phyloP scores from a whole-genome alignment of 2,888 invertebrate species.

The Coenonympha glycerion region DNA sequence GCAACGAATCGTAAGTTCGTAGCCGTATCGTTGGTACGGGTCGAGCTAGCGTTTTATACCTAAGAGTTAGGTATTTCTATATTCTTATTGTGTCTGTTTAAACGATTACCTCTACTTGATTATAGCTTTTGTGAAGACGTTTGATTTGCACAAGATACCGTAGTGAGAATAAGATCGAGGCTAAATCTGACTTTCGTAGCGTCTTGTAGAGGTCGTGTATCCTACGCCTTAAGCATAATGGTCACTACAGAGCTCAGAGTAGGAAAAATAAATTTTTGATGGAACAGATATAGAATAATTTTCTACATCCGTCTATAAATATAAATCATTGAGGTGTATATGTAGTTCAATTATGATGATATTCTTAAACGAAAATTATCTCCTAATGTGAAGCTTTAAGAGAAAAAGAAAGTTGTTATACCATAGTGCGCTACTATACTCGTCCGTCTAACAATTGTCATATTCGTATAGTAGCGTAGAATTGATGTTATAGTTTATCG shows the following conservation, averaged over 20 bases:
- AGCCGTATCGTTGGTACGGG: slow-evolving; percentile 17
- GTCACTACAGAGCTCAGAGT: neutral
- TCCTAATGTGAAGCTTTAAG: slow-evolving; percentile 3
- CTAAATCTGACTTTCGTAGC: slow-evolving; percentile 42
- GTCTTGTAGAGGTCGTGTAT: slow-evolving; percentile 18
- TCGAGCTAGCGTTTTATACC: slow-evolving; percentile 32
- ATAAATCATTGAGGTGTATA: neutral
- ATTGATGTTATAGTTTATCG: neutral
- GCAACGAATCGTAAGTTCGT: slow-evolving; percentile 21
- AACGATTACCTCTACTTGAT: slow-evolving; percentile 68
- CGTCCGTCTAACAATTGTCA: slow-evolving; percentile 9
- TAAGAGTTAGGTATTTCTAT: slow-evolving; percentile 70
- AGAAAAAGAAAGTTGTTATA: slow-evolving; percentile 4
- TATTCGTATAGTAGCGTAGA: neutral
- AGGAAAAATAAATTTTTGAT: neutral
- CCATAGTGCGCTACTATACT: neutral
- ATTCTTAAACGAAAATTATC: neutral
- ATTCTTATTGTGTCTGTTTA: slow-evolving; percentile 73
- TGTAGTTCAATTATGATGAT: neutral
- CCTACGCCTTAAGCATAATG: slow-evolving; percentile 13
- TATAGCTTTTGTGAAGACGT: slow-evolving; percentile 71
- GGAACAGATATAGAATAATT: neutral
- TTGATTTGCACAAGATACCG: slow-evolving; percentile 72
- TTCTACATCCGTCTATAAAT: slow-evolving; percentile 1
- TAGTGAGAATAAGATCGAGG: slow-evolving; percentile 56